Percentiles rank a stretch among this genome's conserved stretches.
Evolutionary conservation across 2,113 vertebrate genomes (phyloP).

Genomic region (Bubo scandiacus): DNA sequence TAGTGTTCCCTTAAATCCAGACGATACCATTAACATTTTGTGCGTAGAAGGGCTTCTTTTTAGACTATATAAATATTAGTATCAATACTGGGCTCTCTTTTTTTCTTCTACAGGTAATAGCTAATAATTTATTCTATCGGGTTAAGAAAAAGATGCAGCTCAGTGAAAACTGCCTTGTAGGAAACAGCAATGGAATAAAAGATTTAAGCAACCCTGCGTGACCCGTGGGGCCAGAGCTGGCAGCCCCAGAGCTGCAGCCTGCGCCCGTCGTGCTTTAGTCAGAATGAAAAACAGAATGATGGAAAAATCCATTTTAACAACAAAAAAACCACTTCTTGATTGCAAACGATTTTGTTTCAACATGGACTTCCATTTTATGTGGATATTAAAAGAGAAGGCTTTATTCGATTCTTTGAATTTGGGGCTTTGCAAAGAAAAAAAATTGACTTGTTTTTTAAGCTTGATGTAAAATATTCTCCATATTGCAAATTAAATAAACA

Average conservation of each 20-base stretch:
- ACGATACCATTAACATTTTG: background rate
- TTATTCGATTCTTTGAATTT: background rate
- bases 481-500: background rate
- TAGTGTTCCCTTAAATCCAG: background rate
- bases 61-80: background rate
- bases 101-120: background rate
- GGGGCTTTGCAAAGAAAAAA: background rate
- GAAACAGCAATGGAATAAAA: background rate
- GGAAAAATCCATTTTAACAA: background rate
- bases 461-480: background rate
- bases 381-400: too few relatives aligned
- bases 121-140: background rate
- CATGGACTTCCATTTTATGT: background rate
- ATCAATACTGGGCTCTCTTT: too few relatives aligned
- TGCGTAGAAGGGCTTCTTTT: background rate
- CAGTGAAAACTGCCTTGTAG: background rate
- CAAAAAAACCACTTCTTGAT: background rate
- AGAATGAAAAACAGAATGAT: rapidly evolving
- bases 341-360: background rate
- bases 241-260: background rate
- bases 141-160: background rate
- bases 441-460: background rate
- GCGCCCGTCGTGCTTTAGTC: rapidly evolving
- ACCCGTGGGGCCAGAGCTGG: background rate
- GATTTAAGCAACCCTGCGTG: background rate